Conservation (phyloP, 1,140 invertebrate genomes). For the Bombus polaris region DNA sequence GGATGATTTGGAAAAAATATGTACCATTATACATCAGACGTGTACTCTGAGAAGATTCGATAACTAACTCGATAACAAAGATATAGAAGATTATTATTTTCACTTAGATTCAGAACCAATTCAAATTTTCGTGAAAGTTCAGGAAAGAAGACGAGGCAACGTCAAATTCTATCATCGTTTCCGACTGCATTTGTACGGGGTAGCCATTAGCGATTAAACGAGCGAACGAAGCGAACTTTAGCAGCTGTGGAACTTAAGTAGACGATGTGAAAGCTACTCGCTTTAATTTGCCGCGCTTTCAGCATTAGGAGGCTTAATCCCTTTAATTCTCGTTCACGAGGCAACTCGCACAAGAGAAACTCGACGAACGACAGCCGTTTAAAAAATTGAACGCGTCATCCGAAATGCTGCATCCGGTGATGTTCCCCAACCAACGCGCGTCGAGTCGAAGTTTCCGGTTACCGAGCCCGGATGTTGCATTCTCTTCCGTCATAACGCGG, state of each 20-base stretch:
- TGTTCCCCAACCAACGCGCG: neutral
- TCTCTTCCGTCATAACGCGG: neutral
- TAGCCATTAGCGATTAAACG: constrained; percentile 17
- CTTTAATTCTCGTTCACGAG: constrained; percentile 38
- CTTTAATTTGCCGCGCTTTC: constrained; percentile 56
- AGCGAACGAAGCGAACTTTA: neutral
- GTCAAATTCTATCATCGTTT: neutral
- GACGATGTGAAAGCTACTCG: constrained; percentile 43
- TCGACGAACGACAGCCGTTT: neutral
- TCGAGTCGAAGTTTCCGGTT: neutral
- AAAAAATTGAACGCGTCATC: constrained; percentile 50
- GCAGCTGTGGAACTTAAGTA: constrained; percentile 26
- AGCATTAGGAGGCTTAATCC: constrained; percentile 52
- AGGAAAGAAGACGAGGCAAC: too few species aligned
- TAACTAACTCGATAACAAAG: neutral
- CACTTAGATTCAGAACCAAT: too few species aligned
- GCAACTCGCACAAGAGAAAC: constrained; percentile 11
- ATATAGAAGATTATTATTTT: neutral
- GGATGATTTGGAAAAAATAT: neutral
- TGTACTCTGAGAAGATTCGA: neutral
- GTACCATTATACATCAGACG: too few species aligned
- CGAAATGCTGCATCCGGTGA: neutral
- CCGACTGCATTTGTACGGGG: neutral
- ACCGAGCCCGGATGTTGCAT: neutral
- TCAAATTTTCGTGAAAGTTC: too few species aligned